Conservation (phyloP, 2,113 vertebrate species). For the Eptesicus fuscus region DNA sequence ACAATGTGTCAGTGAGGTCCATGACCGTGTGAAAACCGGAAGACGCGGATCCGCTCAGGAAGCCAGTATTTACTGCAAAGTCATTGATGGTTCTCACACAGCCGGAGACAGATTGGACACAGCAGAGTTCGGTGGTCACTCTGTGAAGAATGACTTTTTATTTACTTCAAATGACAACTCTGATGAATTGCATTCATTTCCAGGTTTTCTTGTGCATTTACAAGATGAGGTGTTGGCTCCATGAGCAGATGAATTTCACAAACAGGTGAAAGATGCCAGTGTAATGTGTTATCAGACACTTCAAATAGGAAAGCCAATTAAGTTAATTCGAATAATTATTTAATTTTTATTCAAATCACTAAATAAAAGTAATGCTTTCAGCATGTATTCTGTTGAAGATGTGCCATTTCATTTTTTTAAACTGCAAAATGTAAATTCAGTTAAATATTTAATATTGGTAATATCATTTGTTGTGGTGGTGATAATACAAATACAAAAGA, state of each 20-base stretch:
- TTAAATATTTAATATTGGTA: not conserved
- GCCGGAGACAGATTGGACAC: rapidly evolving
- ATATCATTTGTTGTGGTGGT: not conserved
- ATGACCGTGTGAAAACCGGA: rapidly evolving
- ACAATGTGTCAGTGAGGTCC: rapidly evolving
- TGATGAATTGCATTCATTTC: not conserved
- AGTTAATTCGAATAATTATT: constrained; percentile 42
- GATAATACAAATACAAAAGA: not conserved
- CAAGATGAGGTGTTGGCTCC: not conserved
- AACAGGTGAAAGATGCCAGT: not conserved
- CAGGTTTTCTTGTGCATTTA: not conserved
- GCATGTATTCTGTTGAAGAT: not conserved
- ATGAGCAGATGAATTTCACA: not conserved
- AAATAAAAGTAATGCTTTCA: constrained; percentile 16
- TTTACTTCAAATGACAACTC: not conserved
- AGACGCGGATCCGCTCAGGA: not conserved
- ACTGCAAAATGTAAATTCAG: not conserved
- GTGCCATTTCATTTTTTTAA: not conserved
- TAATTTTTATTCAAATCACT: constrained; percentile 41
- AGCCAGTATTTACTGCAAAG: not conserved
- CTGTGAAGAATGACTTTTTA: not conserved
- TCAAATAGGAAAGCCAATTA: constrained; percentile 55
- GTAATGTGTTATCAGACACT: constrained; percentile 36
- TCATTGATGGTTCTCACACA: rapidly evolving
- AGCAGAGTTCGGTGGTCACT: rapidly evolving